These are phyloP conservation scores for Asobara japonica DNA, from an alignment of 1,140 invertebrate species.

Conservation along the genomic window DNA sequence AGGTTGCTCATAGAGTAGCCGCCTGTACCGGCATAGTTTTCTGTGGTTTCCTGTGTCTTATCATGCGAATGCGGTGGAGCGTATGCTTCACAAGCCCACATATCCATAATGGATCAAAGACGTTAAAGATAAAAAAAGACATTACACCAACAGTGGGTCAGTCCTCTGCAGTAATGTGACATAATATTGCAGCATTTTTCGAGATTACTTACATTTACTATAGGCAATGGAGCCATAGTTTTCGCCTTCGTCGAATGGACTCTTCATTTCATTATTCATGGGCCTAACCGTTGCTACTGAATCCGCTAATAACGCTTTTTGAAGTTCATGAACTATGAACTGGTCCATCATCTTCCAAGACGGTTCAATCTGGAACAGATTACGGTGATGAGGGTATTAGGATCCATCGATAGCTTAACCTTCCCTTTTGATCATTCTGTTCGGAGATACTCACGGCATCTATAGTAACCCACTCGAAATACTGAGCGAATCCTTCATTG, in stretches of 20 bases:
- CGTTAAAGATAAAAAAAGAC: too few species aligned
- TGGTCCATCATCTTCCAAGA: conserved; percentile 48
- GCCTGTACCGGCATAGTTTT: too few species aligned
- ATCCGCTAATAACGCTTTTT: conserved; percentile 51
- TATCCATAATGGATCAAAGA: too few species aligned
- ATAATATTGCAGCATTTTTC: conserved; percentile 58
- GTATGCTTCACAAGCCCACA: too few species aligned
- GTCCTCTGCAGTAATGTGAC: not conserved
- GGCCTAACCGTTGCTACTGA: conserved; percentile 39
- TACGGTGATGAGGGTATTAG: not conserved
- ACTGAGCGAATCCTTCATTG: conserved; percentile 77
- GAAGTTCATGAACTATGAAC: conserved; percentile 65
- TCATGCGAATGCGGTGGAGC: too few species aligned
- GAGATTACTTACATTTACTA: conserved; percentile 66
- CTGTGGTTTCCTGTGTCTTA: too few species aligned
- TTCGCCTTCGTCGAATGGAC: conserved; percentile 62
- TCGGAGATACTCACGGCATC: conserved; percentile 35
- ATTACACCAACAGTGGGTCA: too few species aligned
- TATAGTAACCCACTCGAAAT: conserved; percentile 62
- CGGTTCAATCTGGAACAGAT: conserved; percentile 47
- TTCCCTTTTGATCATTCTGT: not conserved
- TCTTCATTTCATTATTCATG: conserved; percentile 50
- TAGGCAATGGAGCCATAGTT: conserved; percentile 79
- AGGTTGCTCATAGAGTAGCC: too few species aligned
- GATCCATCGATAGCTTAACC: not conserved